Percentiles rank a stretch among this genome's conserved stretches.
Conservation (phyloP, 2,113 vertebrate species). For the Lepus europaeus region DNA sequence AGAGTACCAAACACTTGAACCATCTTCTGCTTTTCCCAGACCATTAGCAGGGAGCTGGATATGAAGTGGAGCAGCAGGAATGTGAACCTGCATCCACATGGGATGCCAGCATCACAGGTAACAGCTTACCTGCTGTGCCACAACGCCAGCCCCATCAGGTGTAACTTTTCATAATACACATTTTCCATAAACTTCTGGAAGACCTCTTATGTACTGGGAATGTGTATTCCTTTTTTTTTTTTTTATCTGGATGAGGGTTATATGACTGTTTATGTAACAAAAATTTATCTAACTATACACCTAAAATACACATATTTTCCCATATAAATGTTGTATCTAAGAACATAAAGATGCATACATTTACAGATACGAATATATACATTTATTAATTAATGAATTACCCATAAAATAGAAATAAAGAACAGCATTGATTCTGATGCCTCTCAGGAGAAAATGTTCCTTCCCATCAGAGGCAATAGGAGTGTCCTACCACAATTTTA, state of each 20-base stretch:
- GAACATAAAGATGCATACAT: not conserved
- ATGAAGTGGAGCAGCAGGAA: no score
- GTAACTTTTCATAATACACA: no score
- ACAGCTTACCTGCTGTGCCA: no score
- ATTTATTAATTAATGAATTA: not conserved
- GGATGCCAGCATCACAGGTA: no score
- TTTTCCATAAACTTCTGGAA: no score
- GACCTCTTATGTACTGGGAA: not conserved
- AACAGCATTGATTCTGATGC: not conserved
- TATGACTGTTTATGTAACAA: not conserved
- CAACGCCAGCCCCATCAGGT: no score
- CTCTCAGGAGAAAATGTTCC: constrained; percentile 21
- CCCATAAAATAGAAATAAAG: not conserved
- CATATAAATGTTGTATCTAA: not conserved
- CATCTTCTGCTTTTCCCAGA: no score
- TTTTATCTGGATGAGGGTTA: not conserved
- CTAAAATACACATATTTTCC: not conserved
- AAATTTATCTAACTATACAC: not conserved
- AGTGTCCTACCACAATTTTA: not conserved
- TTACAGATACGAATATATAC: not conserved
- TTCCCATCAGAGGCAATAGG: not conserved
- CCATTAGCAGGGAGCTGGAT: no score
- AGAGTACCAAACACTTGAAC: no score
- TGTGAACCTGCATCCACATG: no score
- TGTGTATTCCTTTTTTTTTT: not conserved